These are phyloP conservation scores for Stictocephala bisonia DNA, from an alignment of 2,888 invertebrate species.

Conservation along the genomic window DNA sequence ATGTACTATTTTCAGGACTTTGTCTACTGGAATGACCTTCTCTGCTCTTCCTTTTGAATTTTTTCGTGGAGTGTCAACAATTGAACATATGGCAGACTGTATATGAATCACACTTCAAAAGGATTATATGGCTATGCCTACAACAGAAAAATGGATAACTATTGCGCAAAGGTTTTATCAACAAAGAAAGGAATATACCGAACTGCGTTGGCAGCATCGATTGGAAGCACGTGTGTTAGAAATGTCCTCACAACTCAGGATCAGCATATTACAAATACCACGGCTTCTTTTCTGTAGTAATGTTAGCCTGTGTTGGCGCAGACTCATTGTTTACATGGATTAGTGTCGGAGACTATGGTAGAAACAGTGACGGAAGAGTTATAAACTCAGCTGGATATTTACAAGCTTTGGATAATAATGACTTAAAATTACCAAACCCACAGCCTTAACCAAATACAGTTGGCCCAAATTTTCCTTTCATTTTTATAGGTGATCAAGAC, in stretches of 20 bases:
- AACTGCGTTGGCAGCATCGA: slow-evolving; percentile 22
- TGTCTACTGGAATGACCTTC: slow-evolving; percentile 31
- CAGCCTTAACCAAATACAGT: slow-evolving; percentile 13
- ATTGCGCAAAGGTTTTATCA: slow-evolving; percentile 19
- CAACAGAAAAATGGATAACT: not conserved
- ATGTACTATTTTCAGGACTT: too few relatives aligned
- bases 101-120: slow-evolving; percentile 15
- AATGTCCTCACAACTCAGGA: slow-evolving; percentile 26
- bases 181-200: slow-evolving; percentile 25
- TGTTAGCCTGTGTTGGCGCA: slow-evolving; percentile 20
- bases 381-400: slow-evolving; percentile 16
- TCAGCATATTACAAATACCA: slow-evolving; percentile 29
- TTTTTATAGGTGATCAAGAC: slow-evolving; percentile 33
- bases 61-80: slow-evolving; percentile 19
- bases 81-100: slow-evolving; percentile 8
- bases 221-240: slow-evolving; percentile 19
- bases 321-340: slow-evolving; percentile 27
- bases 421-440: not conserved
- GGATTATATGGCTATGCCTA: slow-evolving; percentile 14
- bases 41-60: slow-evolving; percentile 27
- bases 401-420: slow-evolving; percentile 25
- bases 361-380: slow-evolving; percentile 24
- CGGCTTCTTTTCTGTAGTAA: slow-evolving; percentile 4
- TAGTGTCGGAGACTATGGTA: slow-evolving; percentile 32
- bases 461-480: slow-evolving; percentile 18